Evolutionary conservation across 2,113 vertebrate species (phyloP), one percentile per base, ranked within the genome.

Genomic region (Aldabrachelys gigantea): DNA sequence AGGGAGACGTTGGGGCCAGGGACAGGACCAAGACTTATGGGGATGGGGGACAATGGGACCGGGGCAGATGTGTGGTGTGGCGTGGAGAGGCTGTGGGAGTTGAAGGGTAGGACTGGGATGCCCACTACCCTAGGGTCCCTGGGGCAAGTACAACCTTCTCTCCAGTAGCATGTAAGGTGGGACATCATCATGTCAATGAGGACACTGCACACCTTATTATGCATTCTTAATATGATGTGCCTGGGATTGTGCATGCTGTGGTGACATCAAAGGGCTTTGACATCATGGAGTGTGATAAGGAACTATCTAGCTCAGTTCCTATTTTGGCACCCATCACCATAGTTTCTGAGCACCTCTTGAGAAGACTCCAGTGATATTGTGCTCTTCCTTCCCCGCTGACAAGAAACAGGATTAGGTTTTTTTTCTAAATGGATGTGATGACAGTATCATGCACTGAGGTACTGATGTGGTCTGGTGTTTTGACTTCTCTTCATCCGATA

Each of bases 121-220:
- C 31, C 62, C 47, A 17, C 57, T 31, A 35, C 29, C 13, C 59
- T 65, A 14, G 62, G 2, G 65, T 69, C 16, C 35, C 8, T 69
- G 35, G 65, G 2, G 35, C 17, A 69, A 21, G 8, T 69, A n/a
- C 35, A 38, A 38, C 16, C 65, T 69, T 21, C 31, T 69, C 65
- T 69, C 65, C 17, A 21, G 35, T 69, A 38, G 35, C 9, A 10
- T 9, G 4, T 38, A 38, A n/a, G 4, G 65, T 38, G 35, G 65
- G 35, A 8, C 35, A 38, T 38, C 65, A 17, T 19, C 2, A 3
- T 1, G 8, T n/a, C 31, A n/a, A n/a, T 8, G 8, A n/a, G 31
- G 62, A n/a, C 35, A 8, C 31, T 65, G 14, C 16, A n/a, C 65
- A 38, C 17, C 35, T 19, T n/a, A 69, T 35, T 69, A 10, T 69